Base-by-base conservation (phyloP, 2,113 vertebrate genomes). In the Pseudolaguvia tuberculata region DNA sequence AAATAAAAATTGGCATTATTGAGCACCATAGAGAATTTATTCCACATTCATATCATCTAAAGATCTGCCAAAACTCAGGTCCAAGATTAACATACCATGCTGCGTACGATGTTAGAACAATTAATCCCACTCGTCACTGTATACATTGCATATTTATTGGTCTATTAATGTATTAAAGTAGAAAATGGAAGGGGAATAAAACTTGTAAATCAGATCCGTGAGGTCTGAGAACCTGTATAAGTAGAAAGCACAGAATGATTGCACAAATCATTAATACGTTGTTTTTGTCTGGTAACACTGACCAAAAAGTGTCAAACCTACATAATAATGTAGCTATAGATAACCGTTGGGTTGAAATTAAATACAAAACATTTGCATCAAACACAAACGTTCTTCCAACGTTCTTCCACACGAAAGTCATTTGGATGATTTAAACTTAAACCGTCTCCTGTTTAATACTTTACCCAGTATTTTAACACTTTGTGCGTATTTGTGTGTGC, bases 1-100 rank as follows among this genome's bases (percentile, higher is more conserved):
- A 56, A 77, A 47, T 76, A 65, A 72, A 66, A 76, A 85, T 79
- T 70, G 77, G 80, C 71, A 75, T 77, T 79, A 81, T 68, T 70
- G 78, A 91, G 87, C 88, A 88, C 87, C 87, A 76, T 77, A 55
- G 39, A 70, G 53, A 82, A 39, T 83, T 88, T 86, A 87, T 88
- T 87, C 86, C 79, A 71, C 55, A 56, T 73, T 76, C 61, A 80
- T 42, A 61, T 35, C 72, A 17, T 27, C 27, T 11, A 48, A 68
- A 9, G 53, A 68, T 76, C 53, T 66, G 78, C 47, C 20, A 80
- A 18, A 15, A 52, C 29, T 7, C 42, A 70, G n/a, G 67, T 79
- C 59, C 51, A 69, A 68, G 68, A 56, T 70, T 47, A 61, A 70
- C 25, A 42, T 13, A 71, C 55, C 23, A 77, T 50, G 31, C 51